Base-by-base conservation (phyloP, 2,888 invertebrate species). In the Embidobia sp. region DNA sequence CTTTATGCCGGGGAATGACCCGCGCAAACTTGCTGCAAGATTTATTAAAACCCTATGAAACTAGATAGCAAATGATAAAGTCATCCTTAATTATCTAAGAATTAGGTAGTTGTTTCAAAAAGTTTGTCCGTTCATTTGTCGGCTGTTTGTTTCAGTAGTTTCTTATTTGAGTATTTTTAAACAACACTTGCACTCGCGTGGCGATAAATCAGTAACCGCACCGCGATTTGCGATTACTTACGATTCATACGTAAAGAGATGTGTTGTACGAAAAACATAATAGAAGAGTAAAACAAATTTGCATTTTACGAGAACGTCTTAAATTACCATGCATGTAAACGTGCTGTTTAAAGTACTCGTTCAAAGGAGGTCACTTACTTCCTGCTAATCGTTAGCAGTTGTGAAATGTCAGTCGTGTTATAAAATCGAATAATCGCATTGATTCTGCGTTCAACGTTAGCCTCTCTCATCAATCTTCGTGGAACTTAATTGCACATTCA, bases 391-490 rank as follows among this genome's bases (percentile, higher is more conserved):
- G 64, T 18, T 19, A 46, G 40, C 16, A 44, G 49, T 75, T 70
- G 63, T 49, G 31, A 57, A 64, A 55, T 63, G 64, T 69, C 46
- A 61, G 53, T 8, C 10, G 37, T 2, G 74, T 49, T 49, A 73
- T 26, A 66, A 61, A 69, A 63, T 66, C 64, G 46, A 46, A 37
- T 51, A 66, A 61, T 61, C 46, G 59, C 46, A 66, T 74, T 61
- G 66, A 74, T 74, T 18, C 13, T 51, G 44, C 35, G 27, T 53
- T 46, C n/a, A n/a, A 59, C 59, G 61, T 67, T 26, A 61, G 61
- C 66, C 27, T 5, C 33, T 59, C 51, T 35, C 74, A 74, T 73
- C 59, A 64, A 73, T 73, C 73, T 73, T 73, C 55, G 18, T 59
- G 16, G 10, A 19, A 29, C 57, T 64, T 59, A 46, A 73, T 66